A percentile compares a stretch with the other conserved stretches of the same genome.
Conservation (phyloP, 2,888 invertebrate genomes). For the Erynnis tages region DNA sequence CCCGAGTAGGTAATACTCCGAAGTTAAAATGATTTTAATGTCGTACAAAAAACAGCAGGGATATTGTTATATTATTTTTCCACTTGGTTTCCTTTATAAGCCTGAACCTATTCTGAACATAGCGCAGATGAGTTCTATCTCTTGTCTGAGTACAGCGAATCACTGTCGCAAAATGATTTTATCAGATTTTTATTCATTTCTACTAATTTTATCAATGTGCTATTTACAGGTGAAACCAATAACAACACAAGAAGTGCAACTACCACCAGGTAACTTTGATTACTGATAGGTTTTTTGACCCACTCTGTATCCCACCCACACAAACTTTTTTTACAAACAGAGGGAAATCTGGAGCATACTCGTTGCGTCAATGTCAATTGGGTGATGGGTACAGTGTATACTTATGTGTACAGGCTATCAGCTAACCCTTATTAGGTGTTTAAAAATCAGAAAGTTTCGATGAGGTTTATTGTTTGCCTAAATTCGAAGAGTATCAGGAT, state of each 20-base stretch:
- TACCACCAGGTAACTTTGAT: constrained; percentile 53
- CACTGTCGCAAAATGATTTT: background rate
- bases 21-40: constrained; percentile 53
- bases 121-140: background rate
- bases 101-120: background rate
- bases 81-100: constrained; percentile 34
- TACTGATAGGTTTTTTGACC: too few relatives aligned
- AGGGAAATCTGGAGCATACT: too few relatives aligned
- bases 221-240: constrained; percentile 49
- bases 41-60: constrained; percentile 34
- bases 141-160: background rate
- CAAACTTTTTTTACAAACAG: too few relatives aligned
- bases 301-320: too few relatives aligned
- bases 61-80: constrained; percentile 29
- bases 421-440: too few relatives aligned
- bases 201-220: constrained; percentile 45
- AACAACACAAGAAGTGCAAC: constrained; percentile 57
- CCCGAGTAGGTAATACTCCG: too few relatives aligned
- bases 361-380: too few relatives aligned
- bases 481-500: too few relatives aligned
- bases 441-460: too few relatives aligned
- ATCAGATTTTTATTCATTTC: constrained; percentile 34
- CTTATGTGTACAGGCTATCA: too few relatives aligned
- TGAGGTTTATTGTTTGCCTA: too few relatives aligned
- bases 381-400: too few relatives aligned